These are phyloP conservation scores for Calameuta pallipes DNA, from an alignment of 2,888 invertebrate species.

Conservation along the genomic window DNA sequence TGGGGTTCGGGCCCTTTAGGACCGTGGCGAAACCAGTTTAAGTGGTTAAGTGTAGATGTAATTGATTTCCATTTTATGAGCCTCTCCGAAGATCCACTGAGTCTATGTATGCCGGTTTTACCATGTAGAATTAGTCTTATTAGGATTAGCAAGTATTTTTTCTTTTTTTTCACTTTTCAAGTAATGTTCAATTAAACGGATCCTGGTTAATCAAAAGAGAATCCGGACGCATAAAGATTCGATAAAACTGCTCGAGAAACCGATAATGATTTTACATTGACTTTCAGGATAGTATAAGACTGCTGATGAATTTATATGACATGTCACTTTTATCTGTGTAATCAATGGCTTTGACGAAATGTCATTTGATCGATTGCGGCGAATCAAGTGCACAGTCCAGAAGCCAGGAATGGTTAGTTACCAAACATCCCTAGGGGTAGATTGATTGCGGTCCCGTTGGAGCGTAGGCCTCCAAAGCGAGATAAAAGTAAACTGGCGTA, in stretches of 20 bases:
- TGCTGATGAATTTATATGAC: background rate
- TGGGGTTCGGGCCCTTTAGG: conserved; percentile 45
- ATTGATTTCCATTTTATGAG: conserved; percentile 67
- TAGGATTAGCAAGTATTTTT: background rate
- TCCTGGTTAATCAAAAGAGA: background rate
- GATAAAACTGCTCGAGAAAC: background rate
- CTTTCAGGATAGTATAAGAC: background rate
- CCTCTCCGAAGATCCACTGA: conserved; percentile 46
- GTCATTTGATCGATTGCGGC: background rate
- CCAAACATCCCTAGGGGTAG: conserved; percentile 12
- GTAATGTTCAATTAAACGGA: background rate
- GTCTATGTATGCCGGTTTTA: background rate
- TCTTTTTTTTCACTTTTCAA: background rate
- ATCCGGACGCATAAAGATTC: background rate
- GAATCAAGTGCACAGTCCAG: background rate
- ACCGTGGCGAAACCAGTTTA: conserved; percentile 67
- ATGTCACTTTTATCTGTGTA: background rate
- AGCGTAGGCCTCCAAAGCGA: conserved; percentile 9
- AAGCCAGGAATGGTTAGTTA: conserved; percentile 6
- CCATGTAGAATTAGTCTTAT: background rate
- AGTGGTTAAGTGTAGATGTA: conserved; percentile 66
- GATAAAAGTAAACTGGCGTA: conserved; percentile 14
- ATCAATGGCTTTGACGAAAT: background rate
- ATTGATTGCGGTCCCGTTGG: conserved; percentile 11
- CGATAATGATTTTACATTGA: background rate